Evolutionary conservation across 2,888 invertebrate species (phyloP), one percentile per base, ranked within the genome.

Genomic region (Aleiodes alternator): DNA sequence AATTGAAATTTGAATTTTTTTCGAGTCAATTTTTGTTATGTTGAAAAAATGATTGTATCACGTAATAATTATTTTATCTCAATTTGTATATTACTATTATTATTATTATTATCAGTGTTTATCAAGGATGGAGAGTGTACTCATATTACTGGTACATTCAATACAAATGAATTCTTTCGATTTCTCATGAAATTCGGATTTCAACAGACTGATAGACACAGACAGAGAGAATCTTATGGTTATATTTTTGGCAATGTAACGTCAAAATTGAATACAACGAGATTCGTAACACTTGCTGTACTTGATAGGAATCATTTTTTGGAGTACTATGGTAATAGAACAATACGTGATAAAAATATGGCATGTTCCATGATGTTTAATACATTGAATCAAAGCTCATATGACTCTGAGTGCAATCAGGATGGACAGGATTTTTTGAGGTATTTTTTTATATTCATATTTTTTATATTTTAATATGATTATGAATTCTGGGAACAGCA

Each of bases 181-280:
- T 97, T 98, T 90, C 91, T 99, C 71, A 93, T 96, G 29, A 98
- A 98, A 90, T 99, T 98, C 90, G 98, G 98, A 75, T 97, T 98
- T 89, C 98, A 98, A 90, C 97, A 98, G 90, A 98, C 98, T 12
- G 96, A 97, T 89, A 92, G 94, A 57, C 95, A 96, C 89, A 94
- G 95, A 82, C 93, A 94, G 84, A 94, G 94, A 83, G 94, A 96
- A 86, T 96, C 97, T 80, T 95, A 95, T 90, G 98, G 98, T 66
- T 98, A 96, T 90, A 97, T 99, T 84, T 99, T 97, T 89, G 99
- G 99, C 12, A 98, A 98, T 89, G 93, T 98, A 64, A 97, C 98
- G 34, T 93, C 96, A 0, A 92, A 91, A 80, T 90, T 92, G 64
- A 91, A 92, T 73, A 94, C 95, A 84, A 91, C 92, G 75, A 92